Evolutionary conservation across 2,888 invertebrate genomes (phyloP).

Genomic region (Eubasilissa splendida): DNA sequence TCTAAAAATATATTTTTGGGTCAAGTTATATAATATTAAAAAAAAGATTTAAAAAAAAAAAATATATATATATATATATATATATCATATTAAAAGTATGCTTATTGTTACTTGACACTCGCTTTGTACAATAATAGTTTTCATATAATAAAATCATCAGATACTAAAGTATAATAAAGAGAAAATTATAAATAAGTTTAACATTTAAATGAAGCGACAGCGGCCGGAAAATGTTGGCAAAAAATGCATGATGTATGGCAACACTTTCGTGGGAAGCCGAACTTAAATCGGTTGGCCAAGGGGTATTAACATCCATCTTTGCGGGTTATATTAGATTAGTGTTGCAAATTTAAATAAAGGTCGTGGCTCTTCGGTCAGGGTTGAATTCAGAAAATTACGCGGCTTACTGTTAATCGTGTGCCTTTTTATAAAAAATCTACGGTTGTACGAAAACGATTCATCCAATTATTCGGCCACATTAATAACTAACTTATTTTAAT

Average conservation of each 20-base stretch:
- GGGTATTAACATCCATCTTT: constrained; percentile 27
- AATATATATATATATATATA: no score
- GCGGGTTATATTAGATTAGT: constrained; percentile 16
- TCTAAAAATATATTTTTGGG: no score
- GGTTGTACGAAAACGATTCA: no score
- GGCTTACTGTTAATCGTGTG: no score
- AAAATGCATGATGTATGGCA: constrained; percentile 15
- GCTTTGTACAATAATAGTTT: background rate
- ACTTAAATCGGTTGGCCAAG: constrained; percentile 17
- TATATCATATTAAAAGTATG: no score
- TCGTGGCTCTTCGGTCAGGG: background rate
- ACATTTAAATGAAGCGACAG: background rate
- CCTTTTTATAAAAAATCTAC: no score
- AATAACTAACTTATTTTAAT: no score
- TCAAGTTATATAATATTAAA: no score
- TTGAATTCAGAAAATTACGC: background rate
- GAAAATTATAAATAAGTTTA: background rate
- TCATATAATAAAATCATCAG: background rate
- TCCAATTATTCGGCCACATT: no score
- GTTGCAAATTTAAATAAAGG: constrained; percentile 24
- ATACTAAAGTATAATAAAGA: background rate
- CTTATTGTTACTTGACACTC: no score
- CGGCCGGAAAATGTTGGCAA: background rate
- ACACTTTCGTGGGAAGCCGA: constrained; percentile 1
- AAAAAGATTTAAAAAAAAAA: no score